A percentile compares a stretch with the other conserved stretches of the same genome.
phyloP scores from a whole-genome alignment of 2,797 vertebrate species.

The Staurois parvus region DNA sequence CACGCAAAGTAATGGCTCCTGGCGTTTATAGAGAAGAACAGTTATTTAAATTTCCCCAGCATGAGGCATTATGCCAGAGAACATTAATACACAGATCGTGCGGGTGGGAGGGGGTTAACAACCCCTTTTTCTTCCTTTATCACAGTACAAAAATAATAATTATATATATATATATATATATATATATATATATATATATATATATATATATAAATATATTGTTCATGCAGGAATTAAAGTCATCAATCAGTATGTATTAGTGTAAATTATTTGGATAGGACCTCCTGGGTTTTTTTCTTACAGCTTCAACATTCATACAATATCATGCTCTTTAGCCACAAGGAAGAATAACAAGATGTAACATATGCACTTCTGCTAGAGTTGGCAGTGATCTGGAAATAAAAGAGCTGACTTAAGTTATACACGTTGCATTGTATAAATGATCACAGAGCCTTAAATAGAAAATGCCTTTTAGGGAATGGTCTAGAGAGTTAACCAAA shows the following conservation, averaged over 20 bases:
- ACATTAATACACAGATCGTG: no score
- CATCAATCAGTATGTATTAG: neutral
- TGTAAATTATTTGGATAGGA: conserved; percentile 7
- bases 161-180: no score
- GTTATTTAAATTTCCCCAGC: no score
- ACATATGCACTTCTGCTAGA: conserved; percentile 30
- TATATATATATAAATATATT: no score
- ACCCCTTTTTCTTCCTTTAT: no score
- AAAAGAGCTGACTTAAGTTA: conserved; percentile 42
- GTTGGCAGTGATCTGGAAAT: conserved; percentile 33
- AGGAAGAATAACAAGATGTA: conserved; percentile 36
- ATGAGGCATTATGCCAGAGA: no score
- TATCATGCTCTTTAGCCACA: conserved; percentile 27
- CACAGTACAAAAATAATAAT: no score
- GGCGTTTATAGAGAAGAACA: no score
- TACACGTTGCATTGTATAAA: conserved; percentile 33
- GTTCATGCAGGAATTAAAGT: no score
- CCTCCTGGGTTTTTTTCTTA: neutral
- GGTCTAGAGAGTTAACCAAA: conserved; percentile 35
- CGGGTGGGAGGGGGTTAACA: no score
- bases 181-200: no score
- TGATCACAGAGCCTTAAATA: conserved; percentile 35
- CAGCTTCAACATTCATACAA: conserved; percentile 5
- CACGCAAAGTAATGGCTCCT: no score
- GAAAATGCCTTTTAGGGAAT: conserved; percentile 10